Evolutionary conservation across 2,113 vertebrate species (phyloP).

Genomic region (Gorsachius goisagi): DNA sequence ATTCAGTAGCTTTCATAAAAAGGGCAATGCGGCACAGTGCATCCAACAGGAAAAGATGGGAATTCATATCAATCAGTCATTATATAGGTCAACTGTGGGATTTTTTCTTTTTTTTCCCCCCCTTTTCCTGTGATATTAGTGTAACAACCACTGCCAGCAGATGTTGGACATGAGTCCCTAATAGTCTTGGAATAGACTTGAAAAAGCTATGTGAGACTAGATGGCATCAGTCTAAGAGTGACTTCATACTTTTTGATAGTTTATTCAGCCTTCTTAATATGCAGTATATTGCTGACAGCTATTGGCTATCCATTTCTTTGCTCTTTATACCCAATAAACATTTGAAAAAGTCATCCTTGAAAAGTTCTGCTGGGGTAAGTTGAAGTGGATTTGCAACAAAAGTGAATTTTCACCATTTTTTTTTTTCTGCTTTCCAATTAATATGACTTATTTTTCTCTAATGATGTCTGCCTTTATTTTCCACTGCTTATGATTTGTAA

Average conservation of each 20-base stretch:
- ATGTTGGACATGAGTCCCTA: background rate
- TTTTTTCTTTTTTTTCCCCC: background rate
- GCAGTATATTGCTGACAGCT: background rate
- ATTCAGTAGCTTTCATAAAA: background rate
- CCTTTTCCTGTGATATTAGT: background rate
- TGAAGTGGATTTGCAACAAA: background rate
- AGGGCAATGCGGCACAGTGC: background rate
- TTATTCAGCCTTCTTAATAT: background rate
- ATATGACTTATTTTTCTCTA: background rate
- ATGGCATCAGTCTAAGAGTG: background rate
- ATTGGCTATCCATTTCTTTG: background rate
- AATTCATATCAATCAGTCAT: background rate
- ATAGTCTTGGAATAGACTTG: background rate
- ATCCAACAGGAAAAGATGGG: background rate
- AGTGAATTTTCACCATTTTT: background rate
- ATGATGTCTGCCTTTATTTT: background rate
- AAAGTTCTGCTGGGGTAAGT: background rate
- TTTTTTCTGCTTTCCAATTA: background rate
- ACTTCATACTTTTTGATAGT: background rate
- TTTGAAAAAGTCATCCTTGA: background rate
- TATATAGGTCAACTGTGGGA: background rate
- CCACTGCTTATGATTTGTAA: background rate
- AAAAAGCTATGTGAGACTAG: background rate
- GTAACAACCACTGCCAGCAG: background rate
- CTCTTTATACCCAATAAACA: background rate